phyloP scores from a whole-genome alignment of 2,113 vertebrate species.

The Pelvicachromis taeniatus region DNA sequence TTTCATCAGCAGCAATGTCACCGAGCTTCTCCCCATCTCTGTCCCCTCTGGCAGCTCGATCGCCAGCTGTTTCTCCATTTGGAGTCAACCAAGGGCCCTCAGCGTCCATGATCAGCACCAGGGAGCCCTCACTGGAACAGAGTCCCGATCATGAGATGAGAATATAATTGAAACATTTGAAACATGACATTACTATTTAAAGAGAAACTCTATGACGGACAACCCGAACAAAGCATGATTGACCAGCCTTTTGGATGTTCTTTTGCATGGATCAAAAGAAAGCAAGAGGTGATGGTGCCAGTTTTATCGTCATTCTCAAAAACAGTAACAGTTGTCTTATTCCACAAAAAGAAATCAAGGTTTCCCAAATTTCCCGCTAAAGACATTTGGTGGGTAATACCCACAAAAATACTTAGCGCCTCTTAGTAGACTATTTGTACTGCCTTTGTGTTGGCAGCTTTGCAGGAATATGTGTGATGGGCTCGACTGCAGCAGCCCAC shows the following conservation, averaged over 20 bases:
- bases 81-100: constrained; percentile 92
- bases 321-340: neutral
- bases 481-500: constrained; percentile 21
- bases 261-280: neutral
- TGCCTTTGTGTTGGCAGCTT: neutral
- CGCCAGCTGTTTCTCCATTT: constrained; percentile 92
- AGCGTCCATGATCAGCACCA: constrained; percentile 85
- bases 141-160: constrained; percentile 89
- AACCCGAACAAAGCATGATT: neutral
- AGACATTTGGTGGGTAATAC: neutral
- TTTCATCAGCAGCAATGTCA: constrained; percentile 95
- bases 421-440: constrained; percentile 9
- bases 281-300: neutral
- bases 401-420: neutral
- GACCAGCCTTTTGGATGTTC: neutral
- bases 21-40: constrained; percentile 96
- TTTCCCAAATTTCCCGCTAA: neutral
- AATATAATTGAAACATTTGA: constrained; percentile 67
- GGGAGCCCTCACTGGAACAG: constrained; percentile 86
- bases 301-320: neutral
- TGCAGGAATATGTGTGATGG: constrained; percentile 30
- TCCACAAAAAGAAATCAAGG: neutral
- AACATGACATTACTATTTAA: neutral
- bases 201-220: neutral
- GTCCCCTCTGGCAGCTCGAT: constrained; percentile 91